Conservation (phyloP, 2,888 invertebrate species). For the Parnassius mnemosyne region DNA sequence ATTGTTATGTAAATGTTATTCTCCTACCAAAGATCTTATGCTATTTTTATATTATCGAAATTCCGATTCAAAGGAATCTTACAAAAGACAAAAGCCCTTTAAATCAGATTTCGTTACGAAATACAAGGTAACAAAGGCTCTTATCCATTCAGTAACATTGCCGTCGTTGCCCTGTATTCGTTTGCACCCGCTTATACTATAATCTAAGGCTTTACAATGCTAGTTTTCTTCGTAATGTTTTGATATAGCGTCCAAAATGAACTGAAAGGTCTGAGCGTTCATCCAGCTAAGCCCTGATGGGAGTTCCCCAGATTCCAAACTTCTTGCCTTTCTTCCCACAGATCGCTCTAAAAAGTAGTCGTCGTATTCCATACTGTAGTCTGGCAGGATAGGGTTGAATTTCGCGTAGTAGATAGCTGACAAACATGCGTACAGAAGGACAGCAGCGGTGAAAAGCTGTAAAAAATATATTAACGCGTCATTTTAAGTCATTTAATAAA, state of each 20-base stretch:
- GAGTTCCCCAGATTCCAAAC: conserved; percentile 57
- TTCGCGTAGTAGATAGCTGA: conserved; percentile 94
- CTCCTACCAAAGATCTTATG: neutral
- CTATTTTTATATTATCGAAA: conserved; percentile 28
- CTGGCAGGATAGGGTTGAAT: conserved; percentile 90
- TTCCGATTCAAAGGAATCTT: conserved; percentile 52
- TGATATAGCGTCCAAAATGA: conserved; percentile 81
- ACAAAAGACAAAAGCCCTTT: conserved; percentile 41
- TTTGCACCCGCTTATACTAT: conserved; percentile 24
- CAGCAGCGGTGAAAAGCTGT: conserved; percentile 89
- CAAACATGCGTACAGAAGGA: conserved; percentile 90
- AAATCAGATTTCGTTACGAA: conserved; percentile 40
- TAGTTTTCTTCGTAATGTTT: conserved; percentile 61
- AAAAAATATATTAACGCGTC: conserved; percentile 38
- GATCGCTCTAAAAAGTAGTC: conserved; percentile 87
- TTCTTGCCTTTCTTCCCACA: conserved; percentile 73
- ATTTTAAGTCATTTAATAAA: no score
- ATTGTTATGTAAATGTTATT: conserved; percentile 19
- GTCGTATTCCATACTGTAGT: conserved; percentile 87
- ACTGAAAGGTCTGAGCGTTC: conserved; percentile 82
- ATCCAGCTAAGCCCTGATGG: conserved; percentile 78
- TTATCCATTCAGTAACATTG: conserved; percentile 24
- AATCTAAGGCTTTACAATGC: conserved; percentile 14
- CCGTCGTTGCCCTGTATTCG: conserved; percentile 45
- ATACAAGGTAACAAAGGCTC: conserved; percentile 55